Percentiles rank a stretch among this genome's conserved stretches.
Evolutionary conservation across 2,113 vertebrate species (phyloP).

Genomic region (Myotis brandtii): DNA sequence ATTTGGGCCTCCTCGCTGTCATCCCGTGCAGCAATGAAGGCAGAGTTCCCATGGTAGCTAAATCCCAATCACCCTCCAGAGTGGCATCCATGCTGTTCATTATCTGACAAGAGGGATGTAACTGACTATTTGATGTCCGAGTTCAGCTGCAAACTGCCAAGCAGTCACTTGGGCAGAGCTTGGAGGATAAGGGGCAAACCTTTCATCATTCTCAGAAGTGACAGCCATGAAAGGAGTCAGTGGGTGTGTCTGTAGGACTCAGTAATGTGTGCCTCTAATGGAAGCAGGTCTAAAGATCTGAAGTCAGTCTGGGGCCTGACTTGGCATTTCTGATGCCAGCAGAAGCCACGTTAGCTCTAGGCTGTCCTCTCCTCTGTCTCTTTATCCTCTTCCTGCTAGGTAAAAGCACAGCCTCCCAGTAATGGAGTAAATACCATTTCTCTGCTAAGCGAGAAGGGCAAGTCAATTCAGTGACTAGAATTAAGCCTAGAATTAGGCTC

Average conservation of each 20-base stretch:
- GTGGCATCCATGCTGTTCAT: background rate
- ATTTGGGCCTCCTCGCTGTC: background rate
- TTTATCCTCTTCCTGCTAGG: background rate
- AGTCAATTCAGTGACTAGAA: background rate
- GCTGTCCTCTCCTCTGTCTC: background rate
- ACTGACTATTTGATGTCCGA: background rate
- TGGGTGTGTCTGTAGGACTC: accelerated
- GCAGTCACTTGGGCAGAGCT: background rate
- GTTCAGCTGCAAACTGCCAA: background rate
- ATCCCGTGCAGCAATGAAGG: background rate
- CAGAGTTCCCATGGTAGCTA: background rate
- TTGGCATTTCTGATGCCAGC: slow-evolving; percentile 7
- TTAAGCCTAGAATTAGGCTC: background rate
- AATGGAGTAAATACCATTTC: background rate
- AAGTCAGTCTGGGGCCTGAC: background rate
- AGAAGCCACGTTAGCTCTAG: background rate
- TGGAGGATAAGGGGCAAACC: background rate
- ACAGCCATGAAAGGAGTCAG: background rate
- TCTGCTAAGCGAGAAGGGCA: background rate
- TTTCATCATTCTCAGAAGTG: background rate
- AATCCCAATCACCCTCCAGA: background rate
- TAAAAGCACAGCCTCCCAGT: background rate
- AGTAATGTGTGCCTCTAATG: background rate
- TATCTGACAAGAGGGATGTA: background rate
- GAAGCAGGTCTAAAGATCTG: accelerated